phyloP scores from a whole-genome alignment of 2,888 invertebrate species.

The Crepidodera aurea region DNA sequence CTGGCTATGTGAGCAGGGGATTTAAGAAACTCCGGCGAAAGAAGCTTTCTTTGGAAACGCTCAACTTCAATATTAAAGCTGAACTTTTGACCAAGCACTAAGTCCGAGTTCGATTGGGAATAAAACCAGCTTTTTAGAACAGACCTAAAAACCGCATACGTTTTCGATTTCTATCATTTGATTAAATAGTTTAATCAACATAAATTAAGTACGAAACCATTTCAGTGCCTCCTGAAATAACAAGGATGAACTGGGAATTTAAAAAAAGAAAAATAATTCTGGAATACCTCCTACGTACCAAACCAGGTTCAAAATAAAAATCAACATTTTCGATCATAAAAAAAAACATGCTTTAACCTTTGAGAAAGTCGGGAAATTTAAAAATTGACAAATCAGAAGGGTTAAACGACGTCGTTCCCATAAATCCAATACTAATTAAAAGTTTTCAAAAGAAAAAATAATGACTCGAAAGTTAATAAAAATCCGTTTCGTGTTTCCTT shows the following conservation, averaged over 20 bases:
- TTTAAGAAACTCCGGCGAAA: background rate
- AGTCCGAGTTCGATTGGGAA: background rate
- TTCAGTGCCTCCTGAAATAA: too few relatives aligned
- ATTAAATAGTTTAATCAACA: too few relatives aligned
- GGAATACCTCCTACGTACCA: too few relatives aligned
- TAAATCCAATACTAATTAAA: slow-evolving; percentile 14
- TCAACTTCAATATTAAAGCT: background rate
- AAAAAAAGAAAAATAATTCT: too few relatives aligned
- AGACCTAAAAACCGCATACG: too few relatives aligned
- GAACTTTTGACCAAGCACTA: slow-evolving; percentile 4
- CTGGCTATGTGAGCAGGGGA: background rate
- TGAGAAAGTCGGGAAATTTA: too few relatives aligned
- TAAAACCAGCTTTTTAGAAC: background rate
- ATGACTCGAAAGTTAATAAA: slow-evolving; percentile 9
- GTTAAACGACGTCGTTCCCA: background rate
- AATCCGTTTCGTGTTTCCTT: background rate
- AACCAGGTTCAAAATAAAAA: too few relatives aligned
- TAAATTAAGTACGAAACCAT: too few relatives aligned
- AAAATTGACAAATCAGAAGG: too few relatives aligned
- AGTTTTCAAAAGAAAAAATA: background rate
- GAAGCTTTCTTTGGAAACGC: background rate
- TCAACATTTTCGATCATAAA: too few relatives aligned
- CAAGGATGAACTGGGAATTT: too few relatives aligned
- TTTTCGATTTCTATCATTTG: too few relatives aligned
- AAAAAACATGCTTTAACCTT: background rate